Base-by-base conservation (phyloP, 2,113 vertebrate species). In the Salvelinus fontinalis region DNA sequence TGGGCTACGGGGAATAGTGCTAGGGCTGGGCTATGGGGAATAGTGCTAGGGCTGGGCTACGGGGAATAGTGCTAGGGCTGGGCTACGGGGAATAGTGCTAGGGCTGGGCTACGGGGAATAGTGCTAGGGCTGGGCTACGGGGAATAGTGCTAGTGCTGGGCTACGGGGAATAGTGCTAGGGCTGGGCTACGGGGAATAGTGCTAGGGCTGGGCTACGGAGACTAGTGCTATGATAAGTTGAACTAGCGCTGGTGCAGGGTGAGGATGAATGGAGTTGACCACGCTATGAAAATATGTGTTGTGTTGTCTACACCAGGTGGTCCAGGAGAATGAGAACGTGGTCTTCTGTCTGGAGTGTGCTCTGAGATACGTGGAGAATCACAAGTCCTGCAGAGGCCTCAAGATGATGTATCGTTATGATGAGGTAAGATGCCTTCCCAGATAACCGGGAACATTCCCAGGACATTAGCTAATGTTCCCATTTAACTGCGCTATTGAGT, bases 361-460 rank as follows among this genome's bases (percentile, higher is more conserved):
- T 1, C 94, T 99, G 85, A 94, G 95, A 81, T 96, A 98, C 0
- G 98, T 99, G 90, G 96, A 99, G 86, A 99, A 97, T 84, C 95
- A 99, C 93, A 98, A 99, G 91, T 96, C 97, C 70, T 98, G 97
- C 84, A 95, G 97, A 22, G 97, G 98, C 78, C 93, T 99, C 79
- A 99, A 99, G 87, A 93, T 99, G 93, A 99, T 99, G 98, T 99
- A 99, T 87, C 96, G 98, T 86, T 99, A 99, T 0, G 97, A 99
- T 12, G 97, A 99, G 97, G 98, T 98, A 81, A 81, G 39, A 44
- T 44, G 39, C 39, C 51, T 5, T 16, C 51, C 13, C 51, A 44
- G 39, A 9, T 12, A 44, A 12, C 39, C 2, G 39, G 39, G 39
- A 44, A 44, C 9, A 11, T 44, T 44, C 39, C 39, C 39, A 44